phyloP scores from a whole-genome alignment of 1,140 invertebrate genomes.

The Bombus huntii region DNA sequence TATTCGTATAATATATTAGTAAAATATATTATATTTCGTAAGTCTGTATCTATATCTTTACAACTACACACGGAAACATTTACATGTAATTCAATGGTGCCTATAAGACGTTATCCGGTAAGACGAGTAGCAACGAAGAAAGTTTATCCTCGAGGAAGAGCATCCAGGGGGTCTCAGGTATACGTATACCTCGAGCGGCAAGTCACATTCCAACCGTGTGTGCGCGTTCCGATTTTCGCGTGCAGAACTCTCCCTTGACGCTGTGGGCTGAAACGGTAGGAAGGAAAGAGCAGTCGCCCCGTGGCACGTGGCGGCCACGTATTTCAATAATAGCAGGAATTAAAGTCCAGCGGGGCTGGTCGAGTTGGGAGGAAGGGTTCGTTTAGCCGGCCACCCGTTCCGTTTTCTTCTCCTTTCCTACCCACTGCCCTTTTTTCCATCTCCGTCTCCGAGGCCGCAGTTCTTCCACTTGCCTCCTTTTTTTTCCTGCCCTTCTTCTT shows the following conservation, averaged over 20 bases:
- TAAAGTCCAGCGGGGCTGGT: constrained; percentile 61
- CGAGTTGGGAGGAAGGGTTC: constrained; percentile 16
- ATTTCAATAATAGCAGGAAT: constrained; percentile 76
- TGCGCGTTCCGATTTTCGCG: constrained; percentile 56
- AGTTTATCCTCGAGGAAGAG: background rate
- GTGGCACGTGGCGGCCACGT: constrained; percentile 70
- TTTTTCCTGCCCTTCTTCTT: background rate
- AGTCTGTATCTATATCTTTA: too few relatives aligned
- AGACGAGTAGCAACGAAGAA: background rate
- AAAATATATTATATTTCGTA: too few relatives aligned
- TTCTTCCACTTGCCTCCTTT: constrained; percentile 1
- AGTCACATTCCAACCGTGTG: constrained; percentile 25
- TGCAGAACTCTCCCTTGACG: constrained; percentile 41
- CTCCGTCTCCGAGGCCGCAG: constrained; percentile 8
- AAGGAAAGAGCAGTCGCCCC: constrained; percentile 40
- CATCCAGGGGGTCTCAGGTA: background rate
- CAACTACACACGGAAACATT: too few relatives aligned
- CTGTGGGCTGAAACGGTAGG: constrained; percentile 42
- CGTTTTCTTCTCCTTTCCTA: constrained; percentile 61
- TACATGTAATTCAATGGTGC: too few relatives aligned
- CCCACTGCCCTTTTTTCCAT: constrained; percentile 54
- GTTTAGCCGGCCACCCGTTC: constrained; percentile 48
- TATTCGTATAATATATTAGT: too few relatives aligned
- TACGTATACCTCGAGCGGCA: background rate
- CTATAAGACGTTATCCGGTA: too few relatives aligned